Percentiles rank a stretch among this genome's conserved stretches.
Conservation (phyloP, 2,113 vertebrate species). For the Cheirogaleus medius region DNA sequence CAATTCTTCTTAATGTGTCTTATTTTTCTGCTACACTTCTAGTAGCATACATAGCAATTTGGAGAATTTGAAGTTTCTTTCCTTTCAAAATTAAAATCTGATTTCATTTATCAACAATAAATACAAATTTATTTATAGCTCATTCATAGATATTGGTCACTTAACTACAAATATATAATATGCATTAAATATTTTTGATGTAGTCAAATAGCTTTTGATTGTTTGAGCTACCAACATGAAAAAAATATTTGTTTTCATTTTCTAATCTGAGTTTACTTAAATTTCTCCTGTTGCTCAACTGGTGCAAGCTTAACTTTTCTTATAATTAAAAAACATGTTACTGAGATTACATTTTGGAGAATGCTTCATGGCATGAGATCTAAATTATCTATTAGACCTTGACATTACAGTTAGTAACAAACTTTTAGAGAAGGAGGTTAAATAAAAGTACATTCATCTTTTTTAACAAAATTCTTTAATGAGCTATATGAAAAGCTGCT, state of each 20-base stretch:
- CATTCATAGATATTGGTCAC: background rate
- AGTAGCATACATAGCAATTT: background rate
- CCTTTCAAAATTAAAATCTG: background rate
- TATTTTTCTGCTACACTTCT: background rate
- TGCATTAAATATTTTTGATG: background rate
- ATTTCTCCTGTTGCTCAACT: background rate
- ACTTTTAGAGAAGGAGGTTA: background rate
- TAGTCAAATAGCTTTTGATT: background rate
- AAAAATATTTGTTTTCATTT: background rate
- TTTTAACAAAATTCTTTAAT: conserved; percentile 4
- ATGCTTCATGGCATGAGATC: background rate
- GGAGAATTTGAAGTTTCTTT: background rate
- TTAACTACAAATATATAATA: background rate
- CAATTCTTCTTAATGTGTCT: background rate
- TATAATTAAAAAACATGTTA: background rate
- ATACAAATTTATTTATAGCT: background rate
- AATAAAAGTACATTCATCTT: background rate
- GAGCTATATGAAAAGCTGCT: background rate
- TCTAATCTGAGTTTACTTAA: background rate
- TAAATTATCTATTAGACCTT: background rate
- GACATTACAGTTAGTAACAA: background rate
- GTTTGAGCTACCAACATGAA: background rate
- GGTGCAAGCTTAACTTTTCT: background rate
- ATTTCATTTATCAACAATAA: background rate
- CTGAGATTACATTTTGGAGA: background rate